Evolutionary conservation across 2,797 vertebrate genomes (phyloP), one percentile per base, ranked within the genome.

Genomic region (Lutjanus argentimaculatus): DNA sequence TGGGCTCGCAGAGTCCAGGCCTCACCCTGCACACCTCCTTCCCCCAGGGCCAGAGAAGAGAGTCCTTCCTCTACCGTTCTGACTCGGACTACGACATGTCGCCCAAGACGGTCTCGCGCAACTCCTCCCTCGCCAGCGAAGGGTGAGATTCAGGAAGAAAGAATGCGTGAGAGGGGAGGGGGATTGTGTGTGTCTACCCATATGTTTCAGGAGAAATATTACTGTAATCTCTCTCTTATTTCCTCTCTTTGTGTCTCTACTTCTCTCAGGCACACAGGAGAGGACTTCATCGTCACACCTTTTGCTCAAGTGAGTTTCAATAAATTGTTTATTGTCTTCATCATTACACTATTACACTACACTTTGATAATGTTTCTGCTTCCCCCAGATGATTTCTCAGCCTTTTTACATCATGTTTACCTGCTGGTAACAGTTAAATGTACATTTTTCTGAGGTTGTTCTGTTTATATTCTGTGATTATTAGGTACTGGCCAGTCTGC

Each of bases 41-140:
- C 25, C 93, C 95, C 77, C 92, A 95, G 72, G 95, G 96, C 85
- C 97, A 97, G 93, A 96, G 97, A 30, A 92, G 97, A 7, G 97
- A 98, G 85, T 97, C 97, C 59, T 98, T 98, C 93, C 96, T 97
- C 36, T 97, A 97, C 91, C 96, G 97, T 42, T 97, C 97, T 0
- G 97, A 97, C 95, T 97, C 97, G 0, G 97, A 97, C 93, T 97
- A 95, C 8, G 97, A 97, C 93, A 96, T 97, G 95, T 97, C 97
- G 0, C 97, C 97, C 80, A 97, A 97, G 88, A 96, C 96, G 0
- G 93, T 97, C 83, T 97, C 97, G 1, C 95, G 95, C 0, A 95
- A 94, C 88, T 95, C 95, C 25, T 95, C 94, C 69, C 85, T 95
- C 16, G 90, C 91, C 79, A 95, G 94, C 12, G 95, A 96, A 92